phyloP scores from a whole-genome alignment of 1,140 invertebrate species.

The Solenopsis fugax region DNA sequence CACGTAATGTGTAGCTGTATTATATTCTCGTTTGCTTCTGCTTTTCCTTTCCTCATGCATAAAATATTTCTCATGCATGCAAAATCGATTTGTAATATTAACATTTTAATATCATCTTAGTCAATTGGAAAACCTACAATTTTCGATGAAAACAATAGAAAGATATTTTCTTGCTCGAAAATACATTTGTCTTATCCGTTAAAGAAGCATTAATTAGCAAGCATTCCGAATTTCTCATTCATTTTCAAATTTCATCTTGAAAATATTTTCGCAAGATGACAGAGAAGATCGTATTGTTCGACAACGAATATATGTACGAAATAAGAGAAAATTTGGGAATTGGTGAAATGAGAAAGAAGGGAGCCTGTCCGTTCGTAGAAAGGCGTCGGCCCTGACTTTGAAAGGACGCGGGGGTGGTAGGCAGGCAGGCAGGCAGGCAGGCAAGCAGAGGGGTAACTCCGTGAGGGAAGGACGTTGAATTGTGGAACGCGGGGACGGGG shows the following conservation, averaged over 20 bases:
- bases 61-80: neutral
- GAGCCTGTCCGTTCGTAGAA: neutral
- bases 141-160: neutral
- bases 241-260: neutral
- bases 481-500: slow-evolving; percentile 62
- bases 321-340: neutral
- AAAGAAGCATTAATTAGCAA: neutral
- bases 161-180: neutral
- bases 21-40: neutral
- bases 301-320: neutral
- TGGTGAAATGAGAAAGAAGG: neutral
- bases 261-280: neutral
- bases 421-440: slow-evolving; percentile 61
- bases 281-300: neutral
- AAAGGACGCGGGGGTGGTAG: slow-evolving; percentile 78
- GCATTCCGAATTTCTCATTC: neutral
- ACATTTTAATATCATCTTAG: neutral
- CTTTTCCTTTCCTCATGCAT: neutral
- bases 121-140: neutral
- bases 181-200: neutral
- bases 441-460: slow-evolving; percentile 69
- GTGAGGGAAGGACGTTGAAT: slow-evolving; percentile 58
- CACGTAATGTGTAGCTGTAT: neutral
- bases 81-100: neutral
- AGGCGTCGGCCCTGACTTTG: slow-evolving; percentile 81